Conservation (phyloP, 37 sponge, comb jelly and placozoan genomes). For the Bolinopsis microptera region DNA sequence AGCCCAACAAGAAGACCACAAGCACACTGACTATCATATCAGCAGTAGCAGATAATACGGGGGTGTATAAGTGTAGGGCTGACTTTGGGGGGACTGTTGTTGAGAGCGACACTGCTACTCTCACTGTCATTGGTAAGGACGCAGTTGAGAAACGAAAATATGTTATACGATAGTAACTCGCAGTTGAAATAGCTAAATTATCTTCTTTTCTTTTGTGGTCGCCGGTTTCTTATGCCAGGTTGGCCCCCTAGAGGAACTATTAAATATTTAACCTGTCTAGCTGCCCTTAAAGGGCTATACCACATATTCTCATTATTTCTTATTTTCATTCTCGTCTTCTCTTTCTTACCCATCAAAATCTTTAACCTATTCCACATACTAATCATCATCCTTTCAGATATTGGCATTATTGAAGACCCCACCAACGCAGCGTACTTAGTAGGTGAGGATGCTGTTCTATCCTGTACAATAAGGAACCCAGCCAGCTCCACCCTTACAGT, state of each 20-base stretch:
- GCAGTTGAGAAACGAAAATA: not conserved
- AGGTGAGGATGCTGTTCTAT: not conserved
- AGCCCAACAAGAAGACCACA: not conserved
- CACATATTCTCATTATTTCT: too few relatives aligned
- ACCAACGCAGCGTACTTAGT: not conserved
- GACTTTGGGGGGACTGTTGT: not conserved
- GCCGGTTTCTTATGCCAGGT: too few relatives aligned
- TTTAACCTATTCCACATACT: too few relatives aligned
- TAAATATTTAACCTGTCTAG: too few relatives aligned
- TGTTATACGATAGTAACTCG: too few relatives aligned
- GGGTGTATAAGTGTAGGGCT: not conserved
- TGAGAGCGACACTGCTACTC: not conserved
- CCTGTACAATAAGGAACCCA: not conserved
- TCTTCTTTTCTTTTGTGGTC: too few relatives aligned
- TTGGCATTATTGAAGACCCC: not conserved
- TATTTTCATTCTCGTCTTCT: too few relatives aligned
- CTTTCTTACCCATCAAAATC: too few relatives aligned
- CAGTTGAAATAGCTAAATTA: too few relatives aligned
- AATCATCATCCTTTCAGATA: conserved; percentile 10
- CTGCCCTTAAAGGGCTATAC: too few relatives aligned
- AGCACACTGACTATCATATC: not conserved
- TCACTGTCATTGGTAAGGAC: not conserved
- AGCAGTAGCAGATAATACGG: not conserved
- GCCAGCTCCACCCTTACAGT: not conserved
- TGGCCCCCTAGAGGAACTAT: too few relatives aligned